Percentiles rank a stretch among this genome's conserved stretches.
Evolutionary conservation across 2,113 vertebrate species (phyloP).

Genomic region (Mormoops blainvillei): DNA sequence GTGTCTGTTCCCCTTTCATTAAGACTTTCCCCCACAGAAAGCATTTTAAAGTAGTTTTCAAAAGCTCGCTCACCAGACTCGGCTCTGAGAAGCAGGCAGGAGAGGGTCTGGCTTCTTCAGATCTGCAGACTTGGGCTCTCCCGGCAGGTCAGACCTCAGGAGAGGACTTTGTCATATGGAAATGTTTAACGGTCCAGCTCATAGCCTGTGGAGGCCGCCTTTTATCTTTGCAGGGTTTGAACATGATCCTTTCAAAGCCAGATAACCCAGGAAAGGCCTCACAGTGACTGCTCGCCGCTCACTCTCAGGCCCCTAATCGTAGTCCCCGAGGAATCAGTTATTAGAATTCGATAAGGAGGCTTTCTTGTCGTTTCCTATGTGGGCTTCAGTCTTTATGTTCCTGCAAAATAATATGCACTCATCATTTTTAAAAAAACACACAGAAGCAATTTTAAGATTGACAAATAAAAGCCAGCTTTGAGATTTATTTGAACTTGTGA

Average conservation of each 20-base stretch:
- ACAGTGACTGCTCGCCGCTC: constrained; percentile 14
- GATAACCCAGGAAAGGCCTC: constrained; percentile 81
- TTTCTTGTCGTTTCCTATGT: not conserved
- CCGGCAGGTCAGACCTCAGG: constrained; percentile 79
- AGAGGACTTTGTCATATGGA: constrained; percentile 83
- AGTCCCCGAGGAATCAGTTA: constrained; percentile 71
- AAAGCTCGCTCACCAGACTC: constrained; percentile 64
- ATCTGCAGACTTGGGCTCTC: constrained; percentile 55
- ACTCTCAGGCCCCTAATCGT: constrained; percentile 65
- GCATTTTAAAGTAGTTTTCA: constrained; percentile 77
- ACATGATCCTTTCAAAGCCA: constrained; percentile 84
- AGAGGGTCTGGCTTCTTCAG: constrained; percentile 73
- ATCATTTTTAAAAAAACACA: not conserved
- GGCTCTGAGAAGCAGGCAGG: constrained; percentile 43
- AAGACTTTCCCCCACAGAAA: constrained; percentile 52
- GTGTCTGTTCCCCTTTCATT: constrained; percentile 60
- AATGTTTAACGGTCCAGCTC: constrained; percentile 80
- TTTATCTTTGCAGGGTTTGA: constrained; percentile 85
- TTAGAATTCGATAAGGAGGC: constrained; percentile 60
- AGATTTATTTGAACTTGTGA: not conserved
- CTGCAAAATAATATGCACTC: constrained; percentile 38
- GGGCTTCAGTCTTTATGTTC: constrained; percentile 34
- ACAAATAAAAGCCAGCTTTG: not conserved
- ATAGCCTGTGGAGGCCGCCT: constrained; percentile 78
- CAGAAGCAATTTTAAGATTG: not conserved